Percentiles rank a stretch among this genome's conserved stretches.
These are phyloP conservation scores for Sebastes fasciatus DNA, from an alignment of 2,113 vertebrate genomes.

Conservation along the genomic window DNA sequence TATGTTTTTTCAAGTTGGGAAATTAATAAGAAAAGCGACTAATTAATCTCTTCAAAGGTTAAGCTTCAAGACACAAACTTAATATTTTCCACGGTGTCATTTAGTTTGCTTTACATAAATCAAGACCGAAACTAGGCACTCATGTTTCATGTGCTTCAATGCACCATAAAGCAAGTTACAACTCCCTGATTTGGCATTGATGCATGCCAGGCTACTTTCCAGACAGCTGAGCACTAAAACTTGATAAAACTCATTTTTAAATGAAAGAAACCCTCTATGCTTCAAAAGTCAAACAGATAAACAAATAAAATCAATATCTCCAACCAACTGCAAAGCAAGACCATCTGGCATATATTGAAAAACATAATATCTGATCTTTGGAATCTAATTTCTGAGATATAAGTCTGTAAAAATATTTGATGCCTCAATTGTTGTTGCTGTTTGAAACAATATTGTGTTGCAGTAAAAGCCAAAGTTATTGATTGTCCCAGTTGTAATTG, in stretches of 20 bases:
- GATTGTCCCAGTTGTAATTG: conserved; percentile 84
- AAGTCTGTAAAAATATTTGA: conserved; percentile 85
- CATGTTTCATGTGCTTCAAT: conserved; percentile 29
- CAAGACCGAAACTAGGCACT: conserved; percentile 32
- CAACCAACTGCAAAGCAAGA: conserved; percentile 80
- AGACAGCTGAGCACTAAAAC: conserved; percentile 81
- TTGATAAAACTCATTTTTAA: conserved; percentile 76
- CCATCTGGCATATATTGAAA: conserved; percentile 89
- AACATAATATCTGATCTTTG: conserved; percentile 85
- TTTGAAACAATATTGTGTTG: conserved; percentile 86
- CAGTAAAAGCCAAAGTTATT: conserved; percentile 82
- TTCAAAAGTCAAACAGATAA: conserved; percentile 73
- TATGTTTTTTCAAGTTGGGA: background rate
- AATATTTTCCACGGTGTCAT: conserved; percentile 43
- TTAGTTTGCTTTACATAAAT: conserved; percentile 69
- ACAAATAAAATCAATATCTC: conserved; percentile 77
- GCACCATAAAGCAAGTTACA: conserved; percentile 41
- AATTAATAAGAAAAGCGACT: background rate
- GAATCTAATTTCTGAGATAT: conserved; percentile 80
- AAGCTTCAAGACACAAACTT: conserved; percentile 29
- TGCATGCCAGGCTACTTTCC: conserved; percentile 56
- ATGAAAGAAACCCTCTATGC: conserved; percentile 67
- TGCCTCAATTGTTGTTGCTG: conserved; percentile 80
- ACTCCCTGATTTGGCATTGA: conserved; percentile 68
- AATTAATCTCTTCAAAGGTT: background rate